Conservation (phyloP, 2,797 vertebrate genomes). For the Sternarchorhynchus goeldii region DNA sequence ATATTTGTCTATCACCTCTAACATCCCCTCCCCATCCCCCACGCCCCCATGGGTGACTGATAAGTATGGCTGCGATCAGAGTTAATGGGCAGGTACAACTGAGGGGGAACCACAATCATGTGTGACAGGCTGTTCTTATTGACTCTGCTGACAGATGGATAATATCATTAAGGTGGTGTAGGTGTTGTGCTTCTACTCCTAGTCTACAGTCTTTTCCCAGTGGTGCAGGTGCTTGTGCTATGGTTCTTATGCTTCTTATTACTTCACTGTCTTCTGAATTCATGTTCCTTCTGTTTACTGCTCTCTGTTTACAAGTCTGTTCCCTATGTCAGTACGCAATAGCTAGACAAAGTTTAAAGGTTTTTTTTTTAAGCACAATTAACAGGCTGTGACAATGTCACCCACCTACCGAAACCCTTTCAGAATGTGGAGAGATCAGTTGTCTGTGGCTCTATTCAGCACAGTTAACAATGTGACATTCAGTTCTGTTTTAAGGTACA, state of each 20-base stretch:
- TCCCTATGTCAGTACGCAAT: too few relatives aligned
- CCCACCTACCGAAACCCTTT: too few relatives aligned
- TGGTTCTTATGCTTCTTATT: conserved; percentile 3
- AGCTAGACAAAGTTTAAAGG: too few relatives aligned
- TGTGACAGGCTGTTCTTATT: conserved; percentile 55
- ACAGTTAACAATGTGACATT: too few relatives aligned
- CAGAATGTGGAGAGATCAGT: too few relatives aligned
- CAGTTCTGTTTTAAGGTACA: too few relatives aligned
- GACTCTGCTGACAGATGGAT: conserved; percentile 62
- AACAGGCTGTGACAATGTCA: too few relatives aligned
- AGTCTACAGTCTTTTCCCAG: conserved; percentile 12
- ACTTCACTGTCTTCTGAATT: background rate
- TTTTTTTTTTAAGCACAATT: too few relatives aligned
- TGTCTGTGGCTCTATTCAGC: too few relatives aligned
- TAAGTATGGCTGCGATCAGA: conserved; percentile 59
- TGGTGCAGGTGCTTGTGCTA: background rate
- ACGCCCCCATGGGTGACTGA: conserved; percentile 60
- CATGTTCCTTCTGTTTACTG: too few relatives aligned
- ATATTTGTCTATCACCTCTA: conserved; percentile 60
- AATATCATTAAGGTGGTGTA: conserved; percentile 52
- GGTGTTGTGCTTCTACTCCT: conserved; percentile 55
- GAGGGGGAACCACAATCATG: conserved; percentile 55
- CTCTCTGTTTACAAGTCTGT: too few relatives aligned
- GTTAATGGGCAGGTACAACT: conserved; percentile 55
- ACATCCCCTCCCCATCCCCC: conserved; percentile 29